A percentile compares a stretch with the other conserved stretches of the same genome.
Conservation (phyloP, 1,140 invertebrate species). For the Drosophila varians region DNA sequence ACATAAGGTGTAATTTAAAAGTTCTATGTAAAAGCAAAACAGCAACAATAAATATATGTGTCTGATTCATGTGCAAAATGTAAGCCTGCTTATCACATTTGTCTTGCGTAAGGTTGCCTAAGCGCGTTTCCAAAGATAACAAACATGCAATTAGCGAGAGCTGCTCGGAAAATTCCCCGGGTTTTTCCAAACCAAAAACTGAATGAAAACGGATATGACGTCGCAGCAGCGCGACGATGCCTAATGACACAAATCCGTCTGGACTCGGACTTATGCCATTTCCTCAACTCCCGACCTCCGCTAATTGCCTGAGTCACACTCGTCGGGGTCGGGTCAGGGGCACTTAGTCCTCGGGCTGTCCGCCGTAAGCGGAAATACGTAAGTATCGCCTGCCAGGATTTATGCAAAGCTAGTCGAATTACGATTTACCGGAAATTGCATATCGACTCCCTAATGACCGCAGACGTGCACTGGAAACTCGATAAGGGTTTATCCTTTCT, state of each 20-base stretch:
- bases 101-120: slow-evolving; percentile 29
- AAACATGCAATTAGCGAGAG: slow-evolving; percentile 73
- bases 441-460: slow-evolving; percentile 55
- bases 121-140: slow-evolving; percentile 69
- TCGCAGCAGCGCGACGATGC: slow-evolving; percentile 11
- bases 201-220: slow-evolving; percentile 59
- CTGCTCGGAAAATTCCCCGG: slow-evolving; percentile 52
- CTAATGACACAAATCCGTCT: slow-evolving; percentile 79
- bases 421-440: slow-evolving; percentile 72
- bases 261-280: slow-evolving; percentile 10
- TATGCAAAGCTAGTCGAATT: slow-evolving; percentile 71
- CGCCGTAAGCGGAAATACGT: slow-evolving; percentile 33
- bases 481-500: slow-evolving; percentile 29
- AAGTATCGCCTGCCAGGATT: slow-evolving; percentile 63
- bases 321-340: slow-evolving; percentile 37
- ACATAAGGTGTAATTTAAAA: slow-evolving; percentile 45
- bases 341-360: slow-evolving; percentile 48
- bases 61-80: slow-evolving; percentile 74
- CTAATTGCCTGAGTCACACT: slow-evolving; percentile 73
- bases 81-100: slow-evolving; percentile 38
- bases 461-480: slow-evolving; percentile 21
- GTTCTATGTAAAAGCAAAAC: slow-evolving; percentile 63
- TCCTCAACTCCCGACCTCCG: slow-evolving; percentile 20
- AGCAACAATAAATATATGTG: slow-evolving; percentile 76
- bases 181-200: slow-evolving; percentile 67